Base-by-base conservation (phyloP, 2,797 vertebrate species). In the Chelmon rostratus region DNA sequence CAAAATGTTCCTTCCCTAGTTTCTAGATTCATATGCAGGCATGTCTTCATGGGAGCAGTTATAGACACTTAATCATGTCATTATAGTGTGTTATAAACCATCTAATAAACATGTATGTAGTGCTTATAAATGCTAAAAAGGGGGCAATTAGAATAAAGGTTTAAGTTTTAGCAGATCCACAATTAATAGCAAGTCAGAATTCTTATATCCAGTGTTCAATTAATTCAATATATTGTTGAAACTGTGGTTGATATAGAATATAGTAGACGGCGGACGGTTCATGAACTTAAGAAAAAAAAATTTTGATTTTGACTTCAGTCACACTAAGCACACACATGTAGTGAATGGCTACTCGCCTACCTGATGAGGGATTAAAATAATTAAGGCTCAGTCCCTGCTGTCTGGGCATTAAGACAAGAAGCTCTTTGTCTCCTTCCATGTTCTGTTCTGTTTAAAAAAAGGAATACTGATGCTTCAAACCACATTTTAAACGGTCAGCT, bases 351-450 rank as follows among this genome's bases (percentile, higher is more conserved):
- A 5, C 11, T 2, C 38, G 70, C 50, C 54, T 3, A 71, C 66
- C 78, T 81, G 87, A 66, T 38, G 65, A 13, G 21, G 66, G 74
- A 72, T 59, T 68, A 40, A 73, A 80, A 54, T 56, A 52, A 70
- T 82, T 85, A 90, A 87, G 86, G 87, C 84, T 88, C 76, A 35
- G 62, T 68, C 71, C 11, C 63, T n/a, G 64, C 58, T 63, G 38
- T 70, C 73, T 37, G 28, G 38, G 46, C 68, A 58, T 79, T 87
- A 86, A 87, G 84, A 87, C 57, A 47, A 44, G 47, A 56, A 21
- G 57, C 50, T 65, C 40, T 67, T 73, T 19, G 25, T n/a, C 50
- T 72, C 7, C 0, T 31, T 31, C 69, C 6, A 11, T 6, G 23
- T 42, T 69, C 68, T 81, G 49, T 19, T 12, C 66, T 10, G 42